Base-by-base conservation (phyloP, 2,797 vertebrate genomes). In the Avahi laniger region DNA sequence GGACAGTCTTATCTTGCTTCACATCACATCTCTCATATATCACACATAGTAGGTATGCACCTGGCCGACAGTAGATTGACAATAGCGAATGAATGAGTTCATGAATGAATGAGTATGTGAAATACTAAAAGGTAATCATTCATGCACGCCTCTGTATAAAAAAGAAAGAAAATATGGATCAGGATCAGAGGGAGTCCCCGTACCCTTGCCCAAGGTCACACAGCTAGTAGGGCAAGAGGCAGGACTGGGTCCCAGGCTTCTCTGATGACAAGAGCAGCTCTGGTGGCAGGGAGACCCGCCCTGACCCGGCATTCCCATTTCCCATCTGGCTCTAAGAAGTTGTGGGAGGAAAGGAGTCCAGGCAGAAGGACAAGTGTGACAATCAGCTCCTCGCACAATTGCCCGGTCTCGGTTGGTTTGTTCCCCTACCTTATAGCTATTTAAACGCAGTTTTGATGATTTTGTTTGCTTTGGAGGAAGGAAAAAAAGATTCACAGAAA, bases 391-490 rank as follows among this genome's bases (percentile, higher is more conserved):
- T 57, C 8, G 41, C 43, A 65, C 30, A 82, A 65, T 24, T 59
- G 88, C 30, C 61, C 41, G 12, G 63, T 63, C 93, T 82, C 14
- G 1, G 28, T 93, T 80, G 89, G 22, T 57, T 91, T 81, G 30
- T 63, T 94, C 17, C 1, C 17, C 69, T 54, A 54, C 2, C n/a
- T 94, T 81, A 85, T 91, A 43, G 79, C 0, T 91, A 89, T 91
- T 79, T 96, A 97, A 95, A 97, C 81, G 94, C 17, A 97, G 65
- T 96, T 93, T 92, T 94, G 17, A 63, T 97, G 86, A 93, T 97
- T 96, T 92, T 95, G 54, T 95, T 96, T 92, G 92, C 72, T 97
- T 93, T 88, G 70, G 2, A 76, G 69, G 87, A 65, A 97, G 93
- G 78, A 87, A 43, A n/a, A 79, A 95, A 73, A 38, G 76, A 97